Base-by-base conservation (phyloP, 1,140 invertebrate genomes). In the Ericerus pela region DNA sequence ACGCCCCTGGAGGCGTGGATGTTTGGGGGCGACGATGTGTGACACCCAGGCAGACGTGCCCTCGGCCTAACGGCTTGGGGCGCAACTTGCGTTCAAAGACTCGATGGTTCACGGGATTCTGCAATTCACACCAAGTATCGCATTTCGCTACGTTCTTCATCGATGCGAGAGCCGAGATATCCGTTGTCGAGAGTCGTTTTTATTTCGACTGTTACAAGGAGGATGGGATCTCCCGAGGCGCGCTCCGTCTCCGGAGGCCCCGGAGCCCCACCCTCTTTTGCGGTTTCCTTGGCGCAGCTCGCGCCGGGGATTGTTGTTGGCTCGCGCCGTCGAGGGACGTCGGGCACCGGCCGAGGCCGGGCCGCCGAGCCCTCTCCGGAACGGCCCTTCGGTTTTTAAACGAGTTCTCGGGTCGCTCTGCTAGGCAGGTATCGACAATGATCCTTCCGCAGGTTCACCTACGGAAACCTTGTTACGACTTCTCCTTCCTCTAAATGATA, bases 381-480 rank as follows among this genome's bases (percentile, higher is more conserved):
- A 29, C 28, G 16, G 29, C 33, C n/a, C 2, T 1, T 26, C 8
- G 6, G 24, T 16, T 0, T 28, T 11, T 18, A 2, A 11, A 27
- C 4, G n/a, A 11, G 37, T 12, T 24, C 22, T 24, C 33, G 20
- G 14, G 11, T 27, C 14, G 14, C 8, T 2, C 4, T 12, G 36
- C 14, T 8, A n/a, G 16, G 26, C 33, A 24, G 24, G 26, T 1
- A 26, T 64, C 66, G 63, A 60, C 75, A 77, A 84, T 84, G 80
- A 84, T 84, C 82, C 82, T 80, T 82, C 79, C 79, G 80, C 81
- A 82, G 81, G 81, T 86, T 86, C 81, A 82, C 80, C 81, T 82
- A 85, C 81, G 78, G 79, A 82, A 81, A 85, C 81, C 80, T 84
- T 84, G 81, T 85, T 85, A 84, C 81, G 80, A 84, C 81, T 85